Evolutionary conservation across 2,113 vertebrate genomes (phyloP), one percentile per base, ranked within the genome.

Genomic region (Ammospiza caudacuta): DNA sequence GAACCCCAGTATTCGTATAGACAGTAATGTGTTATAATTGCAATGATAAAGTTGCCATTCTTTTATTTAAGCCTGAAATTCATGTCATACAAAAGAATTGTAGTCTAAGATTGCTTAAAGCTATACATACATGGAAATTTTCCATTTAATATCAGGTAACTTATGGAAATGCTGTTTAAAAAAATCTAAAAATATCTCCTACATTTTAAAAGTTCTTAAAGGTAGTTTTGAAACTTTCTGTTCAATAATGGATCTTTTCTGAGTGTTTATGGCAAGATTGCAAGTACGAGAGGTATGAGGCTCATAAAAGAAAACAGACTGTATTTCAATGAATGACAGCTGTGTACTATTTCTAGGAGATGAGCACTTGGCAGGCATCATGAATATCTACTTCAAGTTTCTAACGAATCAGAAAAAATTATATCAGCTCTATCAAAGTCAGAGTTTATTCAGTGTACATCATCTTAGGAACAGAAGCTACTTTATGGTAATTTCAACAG

Each of bases 341-440:
- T 91, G 19, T n/a, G 11, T 58, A 9, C 25, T 54, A 0, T 74
- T 76, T 87, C n/a, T 57, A 73, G 52, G 28, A 86, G n/a, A 11
- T 79, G 31, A 88, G 28, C 7, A 33, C 37, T 85, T 85, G 20
- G 4, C n/a, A 51, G 27, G 20, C 14, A 7, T 85, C 0, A 1
- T 83, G 54, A 92, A 68, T 77, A 25, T 72, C 23, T 77, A 37
- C 27, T 78, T 83, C 22, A 77, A 23, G 15, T 49, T 84, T 82
- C 52, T 78, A 68, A 59, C 0, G 0, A 78, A 49, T 80, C n/a
- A 9, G 23, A 87, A 61, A 52, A 24, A 76, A 39, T 13, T 2
- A 46, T 41, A 46, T 51, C 3, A 43, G 2, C 3, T 64, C 33
- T 37, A 4, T 57, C 23, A 44, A 70, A 75, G 13, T 69, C 11